Evolutionary conservation across 2,797 vertebrate genomes (phyloP).

Genomic region (Enteromius thamalakanensis): DNA sequence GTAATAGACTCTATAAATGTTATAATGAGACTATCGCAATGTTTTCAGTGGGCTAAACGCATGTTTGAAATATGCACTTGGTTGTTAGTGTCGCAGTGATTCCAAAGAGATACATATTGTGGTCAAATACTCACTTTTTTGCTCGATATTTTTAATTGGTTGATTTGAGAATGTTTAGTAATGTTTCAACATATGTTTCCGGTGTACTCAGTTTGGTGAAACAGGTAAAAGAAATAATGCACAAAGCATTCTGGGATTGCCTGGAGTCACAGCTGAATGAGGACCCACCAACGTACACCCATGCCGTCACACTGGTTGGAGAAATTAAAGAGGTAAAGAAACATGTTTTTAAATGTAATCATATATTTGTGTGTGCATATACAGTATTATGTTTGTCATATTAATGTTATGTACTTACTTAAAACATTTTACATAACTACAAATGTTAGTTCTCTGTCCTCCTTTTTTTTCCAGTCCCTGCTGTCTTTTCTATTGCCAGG

Average conservation of each 20-base stretch:
- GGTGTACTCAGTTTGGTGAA: conserved; percentile 84
- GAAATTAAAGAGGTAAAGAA: conserved; percentile 94
- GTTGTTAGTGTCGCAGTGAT: neutral
- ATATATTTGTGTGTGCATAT: no score
- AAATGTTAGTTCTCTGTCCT: neutral
- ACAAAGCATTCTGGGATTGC: conserved; percentile 96
- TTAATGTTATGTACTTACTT: neutral
- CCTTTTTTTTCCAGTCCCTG: conserved; percentile 76
- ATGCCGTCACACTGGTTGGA: conserved; percentile 89
- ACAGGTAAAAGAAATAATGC: conserved; percentile 92
- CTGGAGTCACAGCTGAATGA: conserved; percentile 89
- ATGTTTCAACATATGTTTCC: neutral
- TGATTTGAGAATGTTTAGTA: conserved; percentile 3
- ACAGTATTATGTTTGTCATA: no score
- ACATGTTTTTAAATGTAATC: no score
- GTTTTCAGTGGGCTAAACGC: neutral
- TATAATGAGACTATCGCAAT: neutral
- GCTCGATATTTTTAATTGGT: neutral
- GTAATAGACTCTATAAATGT: conserved; percentile 70
- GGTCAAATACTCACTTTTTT: neutral
- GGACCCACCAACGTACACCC: conserved; percentile 87
- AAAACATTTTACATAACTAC: neutral
- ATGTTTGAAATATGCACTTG: neutral
- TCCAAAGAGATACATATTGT: neutral
- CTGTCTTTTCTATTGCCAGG: conserved; percentile 89